Evolutionary conservation across 2,797 vertebrate genomes (phyloP).

Genomic region (Malurus leucopterus): DNA sequence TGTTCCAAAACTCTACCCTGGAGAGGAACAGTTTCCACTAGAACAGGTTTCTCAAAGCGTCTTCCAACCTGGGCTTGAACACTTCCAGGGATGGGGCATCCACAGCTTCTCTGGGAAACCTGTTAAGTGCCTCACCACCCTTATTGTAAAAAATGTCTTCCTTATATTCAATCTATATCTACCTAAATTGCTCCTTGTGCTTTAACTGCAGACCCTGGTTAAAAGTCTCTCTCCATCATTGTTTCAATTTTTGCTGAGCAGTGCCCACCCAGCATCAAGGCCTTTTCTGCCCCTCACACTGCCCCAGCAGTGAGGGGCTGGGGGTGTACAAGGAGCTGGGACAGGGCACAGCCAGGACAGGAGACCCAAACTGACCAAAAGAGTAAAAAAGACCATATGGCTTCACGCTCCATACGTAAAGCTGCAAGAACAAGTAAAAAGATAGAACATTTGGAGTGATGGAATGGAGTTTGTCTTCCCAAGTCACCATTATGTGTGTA

Average conservation of each 20-base stretch:
- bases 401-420: neutral
- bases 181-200: neutral
- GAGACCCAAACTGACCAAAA: neutral
- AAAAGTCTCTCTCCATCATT: neutral
- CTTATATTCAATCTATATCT: neutral
- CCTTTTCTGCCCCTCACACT: neutral
- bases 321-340: too few relatives aligned
- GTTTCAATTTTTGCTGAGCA: neutral
- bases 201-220: neutral
- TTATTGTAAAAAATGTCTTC: neutral
- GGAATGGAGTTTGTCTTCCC: neutral
- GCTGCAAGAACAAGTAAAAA: neutral
- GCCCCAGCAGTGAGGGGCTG: fast-evolving
- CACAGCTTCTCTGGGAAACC: neutral
- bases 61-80: neutral
- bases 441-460: neutral
- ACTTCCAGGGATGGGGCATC: neutral
- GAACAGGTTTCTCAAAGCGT: neutral
- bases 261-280: neutral
- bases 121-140: neutral
- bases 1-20: fast-evolving
- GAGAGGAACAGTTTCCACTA: neutral
- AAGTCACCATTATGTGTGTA: neutral
- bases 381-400: neutral
- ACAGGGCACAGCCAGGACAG: neutral